These are phyloP conservation scores for Montipora capricornis DNA, from an alignment of 64 coral and sea anemone species.

Conservation along the genomic window DNA sequence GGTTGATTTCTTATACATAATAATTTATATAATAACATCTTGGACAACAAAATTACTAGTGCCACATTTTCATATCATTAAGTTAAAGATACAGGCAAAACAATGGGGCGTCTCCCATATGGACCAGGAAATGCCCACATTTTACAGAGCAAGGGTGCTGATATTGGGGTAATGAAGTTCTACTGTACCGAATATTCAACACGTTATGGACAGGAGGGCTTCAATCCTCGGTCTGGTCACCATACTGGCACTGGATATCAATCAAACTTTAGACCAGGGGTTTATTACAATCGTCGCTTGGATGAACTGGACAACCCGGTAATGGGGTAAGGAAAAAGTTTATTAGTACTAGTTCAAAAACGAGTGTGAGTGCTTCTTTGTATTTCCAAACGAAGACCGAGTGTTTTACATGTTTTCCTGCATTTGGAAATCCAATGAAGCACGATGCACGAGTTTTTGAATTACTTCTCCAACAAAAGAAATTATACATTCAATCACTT, in stretches of 20 bases:
- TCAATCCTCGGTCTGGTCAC: constrained; percentile 85
- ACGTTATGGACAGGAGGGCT: constrained; percentile 89
- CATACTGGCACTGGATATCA: constrained; percentile 96
- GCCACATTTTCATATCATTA: no score
- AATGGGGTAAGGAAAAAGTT: constrained; percentile 81
- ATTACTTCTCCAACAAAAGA: no score
- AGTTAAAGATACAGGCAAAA: not conserved
- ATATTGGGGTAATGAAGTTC: constrained; percentile 89
- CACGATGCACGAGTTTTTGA: no score
- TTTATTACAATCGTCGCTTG: constrained; percentile 92
- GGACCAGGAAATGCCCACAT: constrained; percentile 94
- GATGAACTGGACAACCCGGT: constrained; percentile 98
- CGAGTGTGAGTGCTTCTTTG: no score
- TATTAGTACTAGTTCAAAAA: no score
- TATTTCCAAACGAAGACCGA: no score
- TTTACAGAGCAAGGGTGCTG: constrained; percentile 93
- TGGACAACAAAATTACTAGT: no score
- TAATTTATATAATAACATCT: no score
- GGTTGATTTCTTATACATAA: no score
- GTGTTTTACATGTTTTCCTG: no score
- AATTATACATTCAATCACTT: no score
- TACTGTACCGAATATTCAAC: constrained; percentile 98
- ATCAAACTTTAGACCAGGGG: constrained; percentile 98
- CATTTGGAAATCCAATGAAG: no score
- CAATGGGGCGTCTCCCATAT: constrained; percentile 92